Conservation (phyloP, 2,888 invertebrate species). For the Pilophorus perplexus region DNA sequence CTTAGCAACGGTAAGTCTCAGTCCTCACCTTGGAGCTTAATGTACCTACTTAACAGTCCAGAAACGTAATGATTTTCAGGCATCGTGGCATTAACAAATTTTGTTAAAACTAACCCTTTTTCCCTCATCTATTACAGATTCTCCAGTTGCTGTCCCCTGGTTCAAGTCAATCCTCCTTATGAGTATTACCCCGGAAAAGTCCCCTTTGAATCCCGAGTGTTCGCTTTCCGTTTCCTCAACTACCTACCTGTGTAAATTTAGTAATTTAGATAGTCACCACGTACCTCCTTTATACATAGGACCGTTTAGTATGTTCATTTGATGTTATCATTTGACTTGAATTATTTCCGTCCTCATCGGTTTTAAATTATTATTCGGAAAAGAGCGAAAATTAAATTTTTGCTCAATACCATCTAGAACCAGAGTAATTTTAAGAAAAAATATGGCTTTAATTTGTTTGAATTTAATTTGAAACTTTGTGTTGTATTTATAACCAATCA, state of each 20-base stretch:
- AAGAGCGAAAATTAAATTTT: conserved; percentile 11
- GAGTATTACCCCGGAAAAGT: conserved; percentile 28
- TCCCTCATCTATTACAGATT: conserved; percentile 10
- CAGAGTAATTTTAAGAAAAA: conserved; percentile 15
- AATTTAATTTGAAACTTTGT: not conserved
- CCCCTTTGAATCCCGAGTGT: conserved; percentile 34
- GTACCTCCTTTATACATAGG: conserved; percentile 27
- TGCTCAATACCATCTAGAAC: conserved; percentile 22
- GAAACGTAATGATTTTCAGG: not conserved
- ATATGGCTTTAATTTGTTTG: conserved; percentile 30
- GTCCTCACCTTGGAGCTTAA: too few relatives aligned
- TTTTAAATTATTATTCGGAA: conserved; percentile 14
- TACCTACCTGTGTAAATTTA: conserved; percentile 28
- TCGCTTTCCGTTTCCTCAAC: conserved; percentile 18
- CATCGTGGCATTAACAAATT: too few relatives aligned
- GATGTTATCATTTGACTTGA: conserved; percentile 12
- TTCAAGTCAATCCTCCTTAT: conserved; percentile 2
- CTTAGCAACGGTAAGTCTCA: conserved; percentile 23
- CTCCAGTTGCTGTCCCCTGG: conserved; percentile 33
- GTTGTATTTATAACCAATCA: conserved; percentile 21
- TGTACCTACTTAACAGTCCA: not conserved
- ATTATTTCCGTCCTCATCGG: conserved; percentile 38
- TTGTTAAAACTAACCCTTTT: not conserved
- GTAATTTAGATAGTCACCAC: conserved; percentile 24
- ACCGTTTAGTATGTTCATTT: not conserved